These are phyloP conservation scores for Megaleporinus macrocephalus DNA, from an alignment of 2,113 vertebrate genomes.

Conservation along the genomic window DNA sequence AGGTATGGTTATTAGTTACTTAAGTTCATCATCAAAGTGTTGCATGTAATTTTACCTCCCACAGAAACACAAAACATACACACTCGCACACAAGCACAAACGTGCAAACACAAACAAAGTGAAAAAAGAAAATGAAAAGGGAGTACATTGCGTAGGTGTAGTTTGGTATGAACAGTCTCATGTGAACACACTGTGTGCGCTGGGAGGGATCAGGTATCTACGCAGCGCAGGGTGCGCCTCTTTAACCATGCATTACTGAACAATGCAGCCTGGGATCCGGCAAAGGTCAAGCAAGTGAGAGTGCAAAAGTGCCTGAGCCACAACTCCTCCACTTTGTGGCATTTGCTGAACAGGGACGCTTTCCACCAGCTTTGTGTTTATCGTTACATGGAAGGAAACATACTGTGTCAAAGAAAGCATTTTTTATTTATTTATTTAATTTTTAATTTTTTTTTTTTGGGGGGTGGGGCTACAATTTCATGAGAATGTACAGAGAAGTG, in stretches of 20 bases:
- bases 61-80: neutral
- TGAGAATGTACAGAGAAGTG: neutral
- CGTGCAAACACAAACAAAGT: slow-evolving; percentile 15
- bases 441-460: neutral
- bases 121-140: slow-evolving; percentile 54
- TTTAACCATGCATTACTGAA: slow-evolving; percentile 46
- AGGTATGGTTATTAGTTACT: neutral
- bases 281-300: slow-evolving; percentile 55
- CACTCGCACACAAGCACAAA: neutral
- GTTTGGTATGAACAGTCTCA: slow-evolving; percentile 79
- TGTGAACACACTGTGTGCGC: slow-evolving; percentile 76
- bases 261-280: slow-evolving; percentile 47
- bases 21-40: slow-evolving; percentile 15
- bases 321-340: neutral
- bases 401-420: neutral
- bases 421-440: too few relatives aligned
- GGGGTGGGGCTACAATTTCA: neutral
- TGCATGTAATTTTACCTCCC: slow-evolving; percentile 33
- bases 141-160: slow-evolving; percentile 80
- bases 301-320: slow-evolving; percentile 16
- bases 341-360: neutral
- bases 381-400: neutral
- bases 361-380: neutral
- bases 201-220: slow-evolving; percentile 55
- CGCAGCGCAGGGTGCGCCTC: slow-evolving; percentile 55